Conservation (phyloP, 1,140 invertebrate genomes). For the Pogonomyrmex barbatus region DNA sequence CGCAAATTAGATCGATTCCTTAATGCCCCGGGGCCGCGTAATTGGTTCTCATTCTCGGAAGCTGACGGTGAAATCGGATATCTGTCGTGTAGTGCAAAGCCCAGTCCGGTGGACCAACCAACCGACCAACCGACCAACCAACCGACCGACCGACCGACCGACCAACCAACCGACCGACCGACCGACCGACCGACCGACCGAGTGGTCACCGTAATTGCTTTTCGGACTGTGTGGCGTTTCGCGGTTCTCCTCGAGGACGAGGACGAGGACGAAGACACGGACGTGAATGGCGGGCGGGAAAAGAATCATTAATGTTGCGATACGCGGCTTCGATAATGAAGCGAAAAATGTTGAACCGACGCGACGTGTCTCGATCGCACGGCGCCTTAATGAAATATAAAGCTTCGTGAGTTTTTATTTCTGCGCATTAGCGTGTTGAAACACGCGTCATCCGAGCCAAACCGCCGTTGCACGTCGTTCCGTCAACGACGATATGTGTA, state of each 20-base stretch:
- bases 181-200: constrained; percentile 28
- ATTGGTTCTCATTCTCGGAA: constrained; percentile 79
- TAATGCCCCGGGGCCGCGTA: constrained; percentile 79
- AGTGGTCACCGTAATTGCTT: constrained; percentile 75
- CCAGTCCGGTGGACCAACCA: constrained; percentile 29
- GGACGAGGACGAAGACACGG: constrained; percentile 49
- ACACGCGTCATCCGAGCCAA: neutral
- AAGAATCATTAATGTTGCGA: constrained; percentile 73
- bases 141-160: neutral
- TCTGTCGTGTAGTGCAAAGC: constrained; percentile 72
- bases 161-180: neutral
- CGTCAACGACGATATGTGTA: constrained; percentile 1
- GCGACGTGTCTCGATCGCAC: constrained; percentile 37
- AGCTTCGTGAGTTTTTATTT: constrained; percentile 8
- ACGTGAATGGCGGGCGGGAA: constrained; percentile 25
- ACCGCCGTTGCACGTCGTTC: neutral
- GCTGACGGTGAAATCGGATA: constrained; percentile 78
- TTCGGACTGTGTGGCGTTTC: constrained; percentile 75
- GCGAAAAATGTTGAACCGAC: constrained; percentile 67
- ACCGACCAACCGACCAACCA: constrained; percentile 19
- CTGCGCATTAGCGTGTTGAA: constrained; percentile 29
- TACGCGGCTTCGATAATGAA: constrained; percentile 72
- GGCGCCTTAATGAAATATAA: constrained; percentile 48
- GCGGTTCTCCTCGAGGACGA: constrained; percentile 60
- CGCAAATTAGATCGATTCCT: constrained; percentile 81